Evolutionary conservation across 2,888 invertebrate species (phyloP).

Genomic region (Ptilodon capucinus): DNA sequence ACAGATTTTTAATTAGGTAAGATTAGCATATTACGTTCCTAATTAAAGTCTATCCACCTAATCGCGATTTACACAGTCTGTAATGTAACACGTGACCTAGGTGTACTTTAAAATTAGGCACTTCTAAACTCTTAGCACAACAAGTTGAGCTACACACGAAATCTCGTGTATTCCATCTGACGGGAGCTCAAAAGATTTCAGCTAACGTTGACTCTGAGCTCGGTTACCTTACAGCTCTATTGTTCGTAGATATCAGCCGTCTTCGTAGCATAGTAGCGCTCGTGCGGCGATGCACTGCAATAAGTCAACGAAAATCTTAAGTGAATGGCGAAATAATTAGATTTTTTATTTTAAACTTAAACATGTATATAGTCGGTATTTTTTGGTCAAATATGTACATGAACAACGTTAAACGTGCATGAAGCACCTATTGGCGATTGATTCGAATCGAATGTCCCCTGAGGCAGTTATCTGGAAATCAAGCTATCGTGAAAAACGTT

Average conservation of each 20-base stretch:
- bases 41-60: neutral
- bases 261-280: conserved; percentile 43
- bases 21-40: neutral
- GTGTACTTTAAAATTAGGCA: conserved; percentile 40
- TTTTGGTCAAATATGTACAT: too few relatives aligned
- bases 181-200: conserved; percentile 64
- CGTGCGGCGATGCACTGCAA: conserved; percentile 31
- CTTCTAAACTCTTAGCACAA: conserved; percentile 45
- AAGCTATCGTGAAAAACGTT: conserved; percentile 43
- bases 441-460: conserved; percentile 25
- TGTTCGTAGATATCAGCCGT: conserved; percentile 56
- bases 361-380: too few relatives aligned
- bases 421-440: conserved; percentile 17
- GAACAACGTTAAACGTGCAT: conserved; percentile 29
- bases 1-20: neutral
- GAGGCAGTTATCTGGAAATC: conserved; percentile 40
- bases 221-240: conserved; percentile 54
- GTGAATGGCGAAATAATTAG: neutral
- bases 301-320: conserved; percentile 32
- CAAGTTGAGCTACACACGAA: conserved; percentile 47
- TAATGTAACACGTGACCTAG: neutral
- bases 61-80: neutral
- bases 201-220: conserved; percentile 46
- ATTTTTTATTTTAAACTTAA: too few relatives aligned
- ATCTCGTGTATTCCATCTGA: conserved; percentile 53